A percentile compares a stretch with the other conserved stretches of the same genome.
Conservation (phyloP, 2,797 vertebrate genomes). For the Gallinago stenura region DNA sequence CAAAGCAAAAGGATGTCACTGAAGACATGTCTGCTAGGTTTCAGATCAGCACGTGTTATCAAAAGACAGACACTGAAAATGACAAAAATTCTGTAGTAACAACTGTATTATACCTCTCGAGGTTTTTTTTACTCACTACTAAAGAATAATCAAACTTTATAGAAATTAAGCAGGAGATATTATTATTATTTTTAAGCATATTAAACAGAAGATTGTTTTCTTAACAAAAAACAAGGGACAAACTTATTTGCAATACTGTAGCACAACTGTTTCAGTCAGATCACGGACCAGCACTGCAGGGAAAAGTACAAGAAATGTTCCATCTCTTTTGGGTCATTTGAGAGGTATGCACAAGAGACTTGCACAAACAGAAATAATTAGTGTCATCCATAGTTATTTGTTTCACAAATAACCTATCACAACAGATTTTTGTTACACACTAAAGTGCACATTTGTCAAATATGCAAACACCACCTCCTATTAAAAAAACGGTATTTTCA, state of each 20-base stretch:
- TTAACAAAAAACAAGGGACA: background rate
- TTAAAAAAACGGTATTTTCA: background rate
- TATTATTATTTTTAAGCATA: background rate
- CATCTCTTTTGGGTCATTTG: background rate
- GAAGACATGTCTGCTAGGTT: background rate
- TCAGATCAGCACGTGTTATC: background rate
- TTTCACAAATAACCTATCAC: slow-evolving; percentile 16
- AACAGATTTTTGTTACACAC: slow-evolving; percentile 19
- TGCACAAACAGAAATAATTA: background rate
- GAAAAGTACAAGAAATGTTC: background rate
- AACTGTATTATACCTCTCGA: background rate
- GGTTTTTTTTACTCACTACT: background rate
- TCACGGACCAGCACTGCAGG: background rate
- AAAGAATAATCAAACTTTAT: background rate
- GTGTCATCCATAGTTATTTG: background rate
- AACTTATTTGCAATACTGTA: background rate
- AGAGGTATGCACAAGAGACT: slow-evolving; percentile 24
- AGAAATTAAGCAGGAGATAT: background rate
- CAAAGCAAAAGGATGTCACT: slow-evolving; percentile 7
- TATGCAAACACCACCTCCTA: background rate
- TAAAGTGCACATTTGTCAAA: slow-evolving; percentile 63
- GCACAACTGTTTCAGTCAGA: background rate
- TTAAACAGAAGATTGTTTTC: background rate
- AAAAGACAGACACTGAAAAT: background rate
- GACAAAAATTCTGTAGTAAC: background rate